Percentiles rank a stretch among this genome's conserved stretches.
Evolutionary conservation across 2,113 vertebrate genomes (phyloP).

Genomic region (Tachycineta bicolor): DNA sequence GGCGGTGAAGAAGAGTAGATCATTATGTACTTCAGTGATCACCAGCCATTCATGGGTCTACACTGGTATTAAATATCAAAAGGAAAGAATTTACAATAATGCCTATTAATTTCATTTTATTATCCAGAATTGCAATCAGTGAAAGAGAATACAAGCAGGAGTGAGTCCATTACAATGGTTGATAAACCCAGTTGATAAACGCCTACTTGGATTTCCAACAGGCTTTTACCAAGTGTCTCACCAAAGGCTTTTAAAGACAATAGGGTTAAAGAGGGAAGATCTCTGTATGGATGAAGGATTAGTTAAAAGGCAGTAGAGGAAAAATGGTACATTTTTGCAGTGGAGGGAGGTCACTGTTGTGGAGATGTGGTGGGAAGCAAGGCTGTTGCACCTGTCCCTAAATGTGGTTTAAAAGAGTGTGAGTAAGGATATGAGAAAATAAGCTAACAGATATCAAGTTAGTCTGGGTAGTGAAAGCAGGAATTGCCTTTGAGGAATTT

Average conservation of each 20-base stretch:
- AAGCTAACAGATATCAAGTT: not conserved
- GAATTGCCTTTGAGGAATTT: not conserved
- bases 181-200: not conserved
- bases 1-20: not conserved
- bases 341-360: not conserved
- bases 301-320: not conserved
- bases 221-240: not conserved
- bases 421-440: not conserved
- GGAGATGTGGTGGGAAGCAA: not conserved
- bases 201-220: not conserved
- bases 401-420: not conserved
- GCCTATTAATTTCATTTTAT: not conserved
- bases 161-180: not conserved
- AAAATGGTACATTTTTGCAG: not conserved
- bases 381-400: not conserved
- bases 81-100: not conserved
- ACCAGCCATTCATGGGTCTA: not conserved
- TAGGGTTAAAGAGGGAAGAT: not conserved
- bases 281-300: not conserved
- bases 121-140: not conserved
- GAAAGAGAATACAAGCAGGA: not conserved
- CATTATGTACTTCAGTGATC: not conserved
- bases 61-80: not conserved
- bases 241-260: not conserved
- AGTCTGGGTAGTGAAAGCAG: not conserved